Base-by-base conservation (phyloP, 2,113 vertebrate genomes). In the Anguilla rostrata region DNA sequence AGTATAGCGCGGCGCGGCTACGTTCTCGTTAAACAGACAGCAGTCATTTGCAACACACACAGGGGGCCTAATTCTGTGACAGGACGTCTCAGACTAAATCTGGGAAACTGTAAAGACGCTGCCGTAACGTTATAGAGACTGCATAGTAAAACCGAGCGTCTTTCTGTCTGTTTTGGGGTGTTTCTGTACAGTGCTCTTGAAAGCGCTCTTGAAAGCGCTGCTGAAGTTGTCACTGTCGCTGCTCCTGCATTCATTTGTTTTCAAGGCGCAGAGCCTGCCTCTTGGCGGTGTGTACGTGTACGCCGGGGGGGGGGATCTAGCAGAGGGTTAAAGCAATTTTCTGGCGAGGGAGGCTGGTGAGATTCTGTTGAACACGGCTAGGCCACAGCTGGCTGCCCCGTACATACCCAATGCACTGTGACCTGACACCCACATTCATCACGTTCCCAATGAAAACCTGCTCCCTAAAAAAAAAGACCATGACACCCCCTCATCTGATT, bases 381-480 rank as follows among this genome's bases (percentile, higher is more conserved):
- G 26, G 81, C 41, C 26, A 43, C 40, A 46, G 63, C 40, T 18
- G 83, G 26, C 26, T 40, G n/a, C 39, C 63, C 26, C 4, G 26
- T 40, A 43, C 60, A 26, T 26, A 66, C 71, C 43, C 1, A 16
- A 46, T 20, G 15, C n/a, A 43, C 63, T 84, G 83, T 66, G 43
- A 34, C 60, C 26, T 84, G 15, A 29, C 83, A 75, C n/a, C 83
- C 14, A 66, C 66, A 84, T 84, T 84, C 83, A 84, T 75, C 40
- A 46, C 16, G 3, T 40, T 60, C 40, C 63, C 83, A 26, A 66
- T 66, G 60, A 22, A 66, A 66, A 26, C 60, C 60, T 22, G 18
- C 60, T 26, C 60, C 60, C 60, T 11, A 53, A 66, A 66, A 66
- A 53, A 53, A 66, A 66, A 66, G 26, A 66, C 22, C 18, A 26